Evolutionary conservation across 2,888 invertebrate genomes (phyloP), one percentile per base, ranked within the genome.

Genomic region (Spialia ferax): DNA sequence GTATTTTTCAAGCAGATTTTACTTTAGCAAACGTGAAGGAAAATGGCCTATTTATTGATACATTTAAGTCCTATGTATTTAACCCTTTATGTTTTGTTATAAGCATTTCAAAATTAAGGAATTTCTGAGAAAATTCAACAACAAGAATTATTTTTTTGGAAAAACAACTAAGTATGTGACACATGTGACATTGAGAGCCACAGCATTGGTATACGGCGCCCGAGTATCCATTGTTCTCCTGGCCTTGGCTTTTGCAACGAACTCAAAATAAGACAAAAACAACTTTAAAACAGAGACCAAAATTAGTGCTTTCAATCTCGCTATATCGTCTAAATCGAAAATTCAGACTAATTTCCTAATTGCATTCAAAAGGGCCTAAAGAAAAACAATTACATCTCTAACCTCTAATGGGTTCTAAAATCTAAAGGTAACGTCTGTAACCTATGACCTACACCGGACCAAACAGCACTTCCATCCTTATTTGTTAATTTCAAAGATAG

Each of bases 171-270:
- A 38, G 26, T 15, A 20, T 60, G 61, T 45, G 22, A 32, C 56
- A 56, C 26, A 56, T 63, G 63, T 63, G 56, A 45, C 56, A 55
- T 45, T 45, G 55, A 45, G 20, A 42, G 20, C 45, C 29, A 26
- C 18, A 18, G 15, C 35, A 11, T 23, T 13, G 15, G 35, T 38
- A 26, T 22, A 45, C 59, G 38, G 35, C 29, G 42, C n/a, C 59
- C 38, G n/a, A n/a, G 8, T 76, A 73, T 69, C 73, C 74, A 82
- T 83, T 83, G 83, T 83, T 75, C 38, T 22, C 18, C 18, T 69
- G 74, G 73, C 79, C 79, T 80, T 78, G 78, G 70, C 70, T 64
- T 71, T 77, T 74, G 71, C 71, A 72, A n/a, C 69, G 71, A 74
- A 75, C 63, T 68, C 57, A 70, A 55, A 32, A 48, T 48, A n/a